phyloP scores from a whole-genome alignment of 1,140 invertebrate species.

The Drepana arcuata region DNA sequence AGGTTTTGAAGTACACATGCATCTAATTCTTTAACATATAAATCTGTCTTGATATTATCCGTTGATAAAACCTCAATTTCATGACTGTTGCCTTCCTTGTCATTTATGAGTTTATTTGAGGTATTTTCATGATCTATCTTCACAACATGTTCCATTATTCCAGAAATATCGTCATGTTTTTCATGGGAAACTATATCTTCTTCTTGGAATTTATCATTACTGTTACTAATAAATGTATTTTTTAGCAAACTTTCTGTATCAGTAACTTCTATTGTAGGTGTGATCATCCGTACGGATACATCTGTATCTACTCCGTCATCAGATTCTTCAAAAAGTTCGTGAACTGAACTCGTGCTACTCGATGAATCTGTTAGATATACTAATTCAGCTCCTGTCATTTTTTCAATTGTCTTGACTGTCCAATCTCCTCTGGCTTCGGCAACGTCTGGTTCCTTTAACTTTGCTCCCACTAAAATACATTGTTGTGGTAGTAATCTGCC shows the following conservation, averaged over 20 bases:
- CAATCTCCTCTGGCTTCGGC: slow-evolving; percentile 61
- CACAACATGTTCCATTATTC: slow-evolving; percentile 3
- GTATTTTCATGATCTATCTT: slow-evolving; percentile 11
- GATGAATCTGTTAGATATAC: slow-evolving; percentile 69
- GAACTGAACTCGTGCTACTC: slow-evolving; percentile 64
- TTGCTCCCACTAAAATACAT: slow-evolving; percentile 61
- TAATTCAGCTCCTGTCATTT: slow-evolving; percentile 60
- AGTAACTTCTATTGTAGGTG: slow-evolving; percentile 65
- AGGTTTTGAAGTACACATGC: slow-evolving; percentile 10
- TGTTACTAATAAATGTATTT: slow-evolving; percentile 30
- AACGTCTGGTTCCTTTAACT: slow-evolving; percentile 62
- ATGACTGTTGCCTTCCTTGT: slow-evolving; percentile 15
- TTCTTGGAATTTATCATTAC: slow-evolving; percentile 6
- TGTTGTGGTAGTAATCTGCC: slow-evolving; percentile 49
- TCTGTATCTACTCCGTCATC: slow-evolving; percentile 52
- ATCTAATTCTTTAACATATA: slow-evolving; percentile 51
- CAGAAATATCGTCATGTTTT: slow-evolving; percentile 3
- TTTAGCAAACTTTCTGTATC: slow-evolving; percentile 53
- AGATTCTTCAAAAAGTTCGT: slow-evolving; percentile 46
- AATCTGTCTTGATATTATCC: slow-evolving; percentile 47
- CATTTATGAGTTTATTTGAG: neutral
- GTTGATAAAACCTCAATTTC: slow-evolving; percentile 55
- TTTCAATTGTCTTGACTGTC: slow-evolving; percentile 56
- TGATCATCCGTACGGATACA: slow-evolving; percentile 57
- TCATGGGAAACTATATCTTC: neutral